Percentiles rank a stretch among this genome's conserved stretches.
Evolutionary conservation across 2,797 vertebrate genomes (phyloP).

Genomic region (Bradypodion ventrale): DNA sequence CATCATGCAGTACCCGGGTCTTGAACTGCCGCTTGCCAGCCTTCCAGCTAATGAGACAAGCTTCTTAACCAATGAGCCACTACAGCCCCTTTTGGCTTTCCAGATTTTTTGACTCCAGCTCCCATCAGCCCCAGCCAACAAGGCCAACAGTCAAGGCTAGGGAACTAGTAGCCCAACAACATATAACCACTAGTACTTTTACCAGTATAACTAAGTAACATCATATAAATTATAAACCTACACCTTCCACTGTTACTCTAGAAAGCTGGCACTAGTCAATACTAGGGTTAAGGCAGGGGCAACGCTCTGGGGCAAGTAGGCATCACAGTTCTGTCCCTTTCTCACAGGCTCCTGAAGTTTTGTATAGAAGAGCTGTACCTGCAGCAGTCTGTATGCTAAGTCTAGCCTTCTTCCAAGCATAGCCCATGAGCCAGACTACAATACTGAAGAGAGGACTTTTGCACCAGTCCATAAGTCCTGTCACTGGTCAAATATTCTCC

Average conservation of each 20-base stretch:
- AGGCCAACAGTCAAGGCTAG: too few relatives aligned
- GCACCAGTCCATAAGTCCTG: neutral
- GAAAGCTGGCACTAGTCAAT: neutral
- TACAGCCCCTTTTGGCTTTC: too few relatives aligned
- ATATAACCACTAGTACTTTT: neutral
- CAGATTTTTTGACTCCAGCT: too few relatives aligned
- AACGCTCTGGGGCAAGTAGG: neutral
- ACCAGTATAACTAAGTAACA: neutral
- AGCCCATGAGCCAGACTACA: neutral
- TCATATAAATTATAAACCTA: neutral
- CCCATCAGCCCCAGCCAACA: too few relatives aligned
- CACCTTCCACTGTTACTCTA: neutral
- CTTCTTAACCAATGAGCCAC: too few relatives aligned
- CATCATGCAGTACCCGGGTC: too few relatives aligned
- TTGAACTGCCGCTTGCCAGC: too few relatives aligned
- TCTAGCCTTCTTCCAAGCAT: neutral
- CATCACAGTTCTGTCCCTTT: neutral
- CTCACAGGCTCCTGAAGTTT: neutral
- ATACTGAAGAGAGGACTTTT: neutral
- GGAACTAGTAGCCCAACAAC: too few relatives aligned
- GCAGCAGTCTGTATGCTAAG: too few relatives aligned
- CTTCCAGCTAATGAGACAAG: too few relatives aligned
- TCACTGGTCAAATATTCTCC: neutral
- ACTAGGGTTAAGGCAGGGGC: neutral
- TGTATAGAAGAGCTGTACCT: too few relatives aligned